Conservation (phyloP, 1,140 invertebrate species). For the Acromyrmex heyeri region DNA sequence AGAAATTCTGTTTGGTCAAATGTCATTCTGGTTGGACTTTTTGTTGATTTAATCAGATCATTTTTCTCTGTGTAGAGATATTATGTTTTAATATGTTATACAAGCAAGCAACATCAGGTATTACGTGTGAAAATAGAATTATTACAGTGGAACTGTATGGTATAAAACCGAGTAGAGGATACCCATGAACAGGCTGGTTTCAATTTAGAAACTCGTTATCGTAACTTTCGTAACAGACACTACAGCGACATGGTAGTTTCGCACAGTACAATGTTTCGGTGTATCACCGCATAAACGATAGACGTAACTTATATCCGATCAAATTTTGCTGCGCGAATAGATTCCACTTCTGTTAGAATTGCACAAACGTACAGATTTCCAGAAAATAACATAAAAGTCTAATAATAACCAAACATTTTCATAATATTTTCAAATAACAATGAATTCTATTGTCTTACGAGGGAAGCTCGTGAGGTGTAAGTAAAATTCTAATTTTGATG, state of each 20-base stretch:
- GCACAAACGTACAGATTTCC: background rate
- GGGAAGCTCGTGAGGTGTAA: no score
- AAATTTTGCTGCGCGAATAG: conserved; percentile 46
- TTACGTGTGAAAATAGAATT: conserved; percentile 16
- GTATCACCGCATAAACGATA: conserved; percentile 26
- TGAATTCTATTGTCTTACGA: background rate
- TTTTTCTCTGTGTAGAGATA: background rate
- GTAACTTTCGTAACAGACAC: conserved; percentile 57
- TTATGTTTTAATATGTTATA: conserved; percentile 1
- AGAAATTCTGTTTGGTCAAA: no score
- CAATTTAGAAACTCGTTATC: conserved; percentile 71
- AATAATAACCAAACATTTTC: conserved; percentile 1
- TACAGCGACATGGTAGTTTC: conserved; percentile 19
- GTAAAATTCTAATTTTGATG: no score
- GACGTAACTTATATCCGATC: conserved; percentile 63
- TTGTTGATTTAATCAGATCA: no score
- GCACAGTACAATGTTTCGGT: conserved; percentile 45
- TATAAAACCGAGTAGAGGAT: conserved; percentile 28
- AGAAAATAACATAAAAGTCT: conserved; percentile 12
- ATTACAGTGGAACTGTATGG: conserved; percentile 2
- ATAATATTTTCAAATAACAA: background rate
- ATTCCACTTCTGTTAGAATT: background rate
- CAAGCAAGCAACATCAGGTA: background rate
- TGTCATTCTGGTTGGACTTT: no score
- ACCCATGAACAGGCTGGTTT: conserved; percentile 56